Evolutionary conservation across 1,140 invertebrate genomes (phyloP).

Genomic region (Dinothrombium tinctorium): DNA sequence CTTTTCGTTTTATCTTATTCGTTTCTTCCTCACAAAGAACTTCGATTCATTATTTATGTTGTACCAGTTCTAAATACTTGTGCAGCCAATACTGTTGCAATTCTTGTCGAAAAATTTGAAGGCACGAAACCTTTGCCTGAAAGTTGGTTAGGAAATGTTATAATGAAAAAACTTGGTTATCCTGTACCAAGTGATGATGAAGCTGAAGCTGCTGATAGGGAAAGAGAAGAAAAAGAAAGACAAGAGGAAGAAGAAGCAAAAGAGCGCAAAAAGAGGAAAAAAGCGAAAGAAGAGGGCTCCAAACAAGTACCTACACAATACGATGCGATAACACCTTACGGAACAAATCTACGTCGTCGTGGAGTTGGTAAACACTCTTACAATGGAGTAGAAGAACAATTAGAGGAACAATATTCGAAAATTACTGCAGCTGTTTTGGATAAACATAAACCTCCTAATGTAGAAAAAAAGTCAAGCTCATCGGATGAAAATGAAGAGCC

Average conservation of each 20-base stretch:
- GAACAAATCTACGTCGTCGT: background rate
- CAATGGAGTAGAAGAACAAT: background rate
- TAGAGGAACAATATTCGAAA: conserved; percentile 3
- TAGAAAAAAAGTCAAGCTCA: background rate
- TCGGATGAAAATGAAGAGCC: background rate
- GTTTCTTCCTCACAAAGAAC: conserved; percentile 88
- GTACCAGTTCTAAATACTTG: conserved; percentile 78
- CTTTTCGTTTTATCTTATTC: conserved; percentile 76
- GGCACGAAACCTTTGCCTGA: conserved; percentile 3
- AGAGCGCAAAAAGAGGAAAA: background rate
- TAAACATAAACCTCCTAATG: background rate
- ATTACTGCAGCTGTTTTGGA: background rate
- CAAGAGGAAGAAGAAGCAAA: background rate
- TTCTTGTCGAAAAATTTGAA: conserved; percentile 4
- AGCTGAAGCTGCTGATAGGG: background rate
- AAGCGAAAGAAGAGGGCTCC: background rate
- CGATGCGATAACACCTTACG: background rate
- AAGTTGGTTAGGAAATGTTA: conserved; percentile 1
- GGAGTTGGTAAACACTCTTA: background rate
- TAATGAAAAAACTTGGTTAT: background rate
- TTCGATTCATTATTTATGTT: conserved; percentile 90
- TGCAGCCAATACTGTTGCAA: conserved; percentile 32
- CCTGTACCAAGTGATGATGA: background rate
- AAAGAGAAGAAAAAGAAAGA: background rate
- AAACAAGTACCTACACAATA: background rate